Conservation (phyloP, 64 coral and sea anemone genomes). For the Montipora capricornis region DNA sequence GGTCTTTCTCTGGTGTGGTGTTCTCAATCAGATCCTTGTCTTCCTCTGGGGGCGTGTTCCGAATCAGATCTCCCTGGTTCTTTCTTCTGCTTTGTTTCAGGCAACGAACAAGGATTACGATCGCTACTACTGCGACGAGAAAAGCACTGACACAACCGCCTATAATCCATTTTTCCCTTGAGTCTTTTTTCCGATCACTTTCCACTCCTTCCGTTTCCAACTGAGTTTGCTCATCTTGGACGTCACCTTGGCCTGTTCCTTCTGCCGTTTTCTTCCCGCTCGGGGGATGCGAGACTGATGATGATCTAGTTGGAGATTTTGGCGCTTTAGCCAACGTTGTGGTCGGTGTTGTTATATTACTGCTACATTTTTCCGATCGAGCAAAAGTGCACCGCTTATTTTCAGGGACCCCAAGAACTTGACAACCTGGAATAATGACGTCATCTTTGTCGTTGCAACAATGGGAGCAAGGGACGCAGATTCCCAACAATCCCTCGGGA, state of each 20-base stretch:
- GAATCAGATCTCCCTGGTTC: too few relatives aligned
- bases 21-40: too few relatives aligned
- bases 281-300: too few relatives aligned
- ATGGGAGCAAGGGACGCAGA: constrained; percentile 47
- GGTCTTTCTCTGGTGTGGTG: too few relatives aligned
- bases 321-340: neutral
- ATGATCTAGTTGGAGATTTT: neutral
- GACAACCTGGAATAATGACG: constrained; percentile 1
- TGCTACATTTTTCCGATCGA: neutral
- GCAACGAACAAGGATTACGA: too few relatives aligned
- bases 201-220: neutral
- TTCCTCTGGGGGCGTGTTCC: too few relatives aligned
- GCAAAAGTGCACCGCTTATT: constrained; percentile 24
- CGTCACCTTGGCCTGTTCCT: neutral
- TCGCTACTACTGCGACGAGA: too few relatives aligned
- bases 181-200: neutral
- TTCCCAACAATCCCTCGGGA: neutral
- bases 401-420: neutral
- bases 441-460: constrained; percentile 57
- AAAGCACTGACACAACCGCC: too few relatives aligned
- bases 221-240: neutral
- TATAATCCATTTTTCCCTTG: too few relatives aligned
- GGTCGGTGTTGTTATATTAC: neutral
- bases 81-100: too few relatives aligned
- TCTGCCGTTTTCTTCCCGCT: too few relatives aligned